Conservation (phyloP, 2,113 vertebrate genomes). For the Labeo rohita region DNA sequence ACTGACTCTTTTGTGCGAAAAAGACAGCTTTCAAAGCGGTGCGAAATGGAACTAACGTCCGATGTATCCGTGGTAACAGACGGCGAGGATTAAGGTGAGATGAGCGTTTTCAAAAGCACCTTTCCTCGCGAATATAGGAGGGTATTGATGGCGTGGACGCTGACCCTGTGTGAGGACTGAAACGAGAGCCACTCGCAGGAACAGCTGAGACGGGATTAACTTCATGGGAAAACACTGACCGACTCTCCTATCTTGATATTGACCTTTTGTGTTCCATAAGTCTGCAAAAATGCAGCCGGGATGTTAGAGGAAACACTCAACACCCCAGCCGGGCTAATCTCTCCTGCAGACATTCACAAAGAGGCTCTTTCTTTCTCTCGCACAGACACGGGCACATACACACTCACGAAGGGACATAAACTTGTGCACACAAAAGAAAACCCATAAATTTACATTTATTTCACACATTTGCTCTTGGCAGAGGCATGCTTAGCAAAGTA, state of each 20-base stretch:
- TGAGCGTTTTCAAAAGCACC: conserved; percentile 63
- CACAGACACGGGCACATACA: background rate
- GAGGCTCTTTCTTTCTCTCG: background rate
- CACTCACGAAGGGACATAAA: background rate
- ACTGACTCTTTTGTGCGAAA: conserved; percentile 65
- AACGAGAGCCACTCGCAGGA: conserved; percentile 73
- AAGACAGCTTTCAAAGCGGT: conserved; percentile 59
- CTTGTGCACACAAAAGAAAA: conserved; percentile 14
- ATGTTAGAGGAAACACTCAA: conserved; percentile 59
- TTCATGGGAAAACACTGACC: conserved; percentile 71
- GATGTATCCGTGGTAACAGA: conserved; percentile 72
- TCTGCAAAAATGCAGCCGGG: conserved; percentile 66
- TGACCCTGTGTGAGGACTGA: conserved; percentile 52
- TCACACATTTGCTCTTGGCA: conserved; percentile 4
- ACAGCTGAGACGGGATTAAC: conserved; percentile 77
- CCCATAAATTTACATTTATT: conserved; percentile 15
- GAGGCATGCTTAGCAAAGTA: background rate
- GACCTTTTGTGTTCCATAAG: conserved; percentile 70
- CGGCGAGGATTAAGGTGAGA: conserved; percentile 68
- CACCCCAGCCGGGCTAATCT: conserved; percentile 42
- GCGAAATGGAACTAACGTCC: conserved; percentile 58
- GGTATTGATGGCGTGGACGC: conserved; percentile 64
- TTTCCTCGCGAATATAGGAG: conserved; percentile 69
- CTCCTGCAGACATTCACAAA: conserved; percentile 36
- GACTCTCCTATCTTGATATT: conserved; percentile 67